Base-by-base conservation (phyloP, 2,797 vertebrate species). In the Hephaestus fuliginosus region DNA sequence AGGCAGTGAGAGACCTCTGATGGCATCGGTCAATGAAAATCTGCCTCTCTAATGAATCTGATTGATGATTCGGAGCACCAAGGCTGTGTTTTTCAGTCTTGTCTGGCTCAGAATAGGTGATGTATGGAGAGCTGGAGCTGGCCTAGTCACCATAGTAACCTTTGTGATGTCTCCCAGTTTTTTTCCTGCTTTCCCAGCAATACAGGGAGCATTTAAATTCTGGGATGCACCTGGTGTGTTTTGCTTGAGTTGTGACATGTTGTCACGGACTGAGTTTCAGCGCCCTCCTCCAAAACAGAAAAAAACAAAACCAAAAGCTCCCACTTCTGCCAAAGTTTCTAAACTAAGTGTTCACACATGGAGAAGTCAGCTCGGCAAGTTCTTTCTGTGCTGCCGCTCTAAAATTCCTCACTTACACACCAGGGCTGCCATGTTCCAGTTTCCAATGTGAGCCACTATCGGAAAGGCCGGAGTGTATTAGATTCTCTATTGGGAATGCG, bases 401-500 rank as follows among this genome's bases (percentile, higher is more conserved):
- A 80, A 90, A 87, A 90, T 92, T 92, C 92, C 91, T 91, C 85
- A 87, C 89, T 91, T 84, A 86, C 88, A 83, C 90, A 92, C 92
- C 85, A 84, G 78, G 55, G 64, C 84, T 79, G 81, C 87, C 80
- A 82, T 90, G 90, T 92, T 94, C 91, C 84, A 90, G 81, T 93
- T 92, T 93, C 87, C 83, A 84, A 83, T 80, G 86, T 75, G 82
- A 88, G 90, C 90, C 88, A 89, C 90, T 90, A 89, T 89, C 75
- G 61, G 78, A 82, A 49, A 83, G 82, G 86, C 85, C 43, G 70
- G 85, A 90, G 88, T 93, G 95, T 95, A 94, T 95, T 95, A 94
- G 92, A 94, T 95, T 94, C 93, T 95, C 94, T 82, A 91, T 94
- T 90, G 94, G 92, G 92, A 96, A 95, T 95, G 95, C 15, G 77